phyloP scores from a whole-genome alignment of 2,113 vertebrate genomes.

The Anolis sagrei region DNA sequence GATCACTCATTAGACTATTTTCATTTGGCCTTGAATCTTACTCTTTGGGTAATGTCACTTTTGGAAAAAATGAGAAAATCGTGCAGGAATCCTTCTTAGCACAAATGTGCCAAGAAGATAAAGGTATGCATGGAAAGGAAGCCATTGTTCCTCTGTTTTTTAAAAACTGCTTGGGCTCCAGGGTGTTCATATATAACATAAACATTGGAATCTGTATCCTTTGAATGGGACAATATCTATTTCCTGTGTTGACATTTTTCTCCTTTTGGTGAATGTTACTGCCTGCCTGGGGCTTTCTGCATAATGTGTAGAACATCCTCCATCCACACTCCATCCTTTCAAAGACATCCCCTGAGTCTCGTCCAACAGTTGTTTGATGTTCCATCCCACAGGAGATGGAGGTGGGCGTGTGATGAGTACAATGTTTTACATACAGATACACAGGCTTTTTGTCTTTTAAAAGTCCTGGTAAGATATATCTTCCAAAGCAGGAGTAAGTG shows the following conservation, averaged over 20 bases:
- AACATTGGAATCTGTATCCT: constrained; percentile 2
- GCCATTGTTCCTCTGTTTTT: neutral
- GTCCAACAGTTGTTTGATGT: too few species aligned
- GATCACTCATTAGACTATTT: neutral
- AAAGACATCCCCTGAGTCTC: too few species aligned
- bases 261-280: neutral
- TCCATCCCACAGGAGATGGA: too few species aligned
- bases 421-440: too few species aligned
- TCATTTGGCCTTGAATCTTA: neutral
- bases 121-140: neutral
- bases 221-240: neutral
- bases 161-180: constrained; percentile 8
- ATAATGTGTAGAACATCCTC: constrained; percentile 5
- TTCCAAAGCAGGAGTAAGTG: too few species aligned
- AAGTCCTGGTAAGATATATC: too few species aligned
- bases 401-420: too few species aligned
- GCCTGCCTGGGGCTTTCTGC: neutral
- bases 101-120: constrained; percentile 9
- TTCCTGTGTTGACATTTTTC: constrained; percentile 29
- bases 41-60: neutral
- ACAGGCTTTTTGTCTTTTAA: too few species aligned
- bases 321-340: neutral
- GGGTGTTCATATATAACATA: constrained; percentile 15
- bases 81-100: neutral
- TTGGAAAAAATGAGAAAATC: neutral